Evolutionary conservation across 2,797 vertebrate species (phyloP).

Genomic region (Diplodus sargus): DNA sequence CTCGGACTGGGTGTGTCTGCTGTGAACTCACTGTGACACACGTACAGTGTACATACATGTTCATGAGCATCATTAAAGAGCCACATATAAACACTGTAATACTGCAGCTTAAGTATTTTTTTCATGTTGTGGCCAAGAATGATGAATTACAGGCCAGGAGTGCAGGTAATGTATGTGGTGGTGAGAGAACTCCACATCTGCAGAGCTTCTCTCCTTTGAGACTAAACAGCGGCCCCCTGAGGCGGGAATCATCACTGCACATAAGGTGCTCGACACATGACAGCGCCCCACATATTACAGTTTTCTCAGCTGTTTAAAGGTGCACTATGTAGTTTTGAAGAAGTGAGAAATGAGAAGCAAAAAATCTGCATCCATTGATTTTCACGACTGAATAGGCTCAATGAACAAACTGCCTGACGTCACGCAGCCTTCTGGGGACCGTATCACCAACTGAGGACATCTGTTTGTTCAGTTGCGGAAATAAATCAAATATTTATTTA

Average conservation of each 20-base stretch:
- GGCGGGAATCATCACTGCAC: slow-evolving; percentile 16
- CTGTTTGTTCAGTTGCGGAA: too few species aligned
- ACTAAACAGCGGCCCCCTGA: slow-evolving; percentile 27
- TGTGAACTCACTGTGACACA: slow-evolving; percentile 6
- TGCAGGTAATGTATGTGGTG: background rate
- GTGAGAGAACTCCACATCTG: background rate
- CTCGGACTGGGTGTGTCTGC: slow-evolving; percentile 41
- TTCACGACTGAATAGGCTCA: too few species aligned
- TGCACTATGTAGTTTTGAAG: too few species aligned
- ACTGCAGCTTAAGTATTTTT: background rate
- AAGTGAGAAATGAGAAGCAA: too few species aligned
- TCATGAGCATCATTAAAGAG: background rate
- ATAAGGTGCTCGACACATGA: background rate
- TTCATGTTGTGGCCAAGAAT: background rate
- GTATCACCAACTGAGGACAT: too few species aligned
- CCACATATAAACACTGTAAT: background rate
- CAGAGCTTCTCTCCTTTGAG: background rate
- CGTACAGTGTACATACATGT: background rate
- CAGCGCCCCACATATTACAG: background rate
- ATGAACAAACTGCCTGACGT: too few species aligned
- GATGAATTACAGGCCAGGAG: background rate
- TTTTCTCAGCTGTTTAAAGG: too few species aligned
- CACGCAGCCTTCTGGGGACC: too few species aligned
- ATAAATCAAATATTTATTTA: too few species aligned
- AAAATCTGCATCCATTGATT: too few species aligned